Evolutionary conservation across 2,888 invertebrate species (phyloP), one percentile per base, ranked within the genome.

Genomic region (Cantharis lateralis): DNA sequence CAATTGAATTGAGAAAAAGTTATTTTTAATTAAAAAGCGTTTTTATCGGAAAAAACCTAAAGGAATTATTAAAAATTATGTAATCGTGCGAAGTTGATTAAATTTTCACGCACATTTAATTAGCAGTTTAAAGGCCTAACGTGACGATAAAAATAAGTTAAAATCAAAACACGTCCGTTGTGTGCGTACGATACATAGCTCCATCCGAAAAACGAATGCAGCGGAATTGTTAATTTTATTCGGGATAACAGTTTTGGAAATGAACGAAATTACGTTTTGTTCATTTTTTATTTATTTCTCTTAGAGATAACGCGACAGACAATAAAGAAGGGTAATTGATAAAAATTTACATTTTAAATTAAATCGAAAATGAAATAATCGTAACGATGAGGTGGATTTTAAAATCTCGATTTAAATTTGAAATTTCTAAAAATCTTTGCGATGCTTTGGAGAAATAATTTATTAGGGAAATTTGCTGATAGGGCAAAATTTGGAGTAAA

Each of bases 61-160:
- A n/a, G 7, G 48, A 48, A 48, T 48, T 76, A 76, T 72, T 72
- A 72, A 76, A 69, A 72, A 76, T 69, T 32, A 69, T 62, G 62
- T 76, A 75, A 75, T 75, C 71, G 62, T 24, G 32, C 28, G 62
- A 66, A 68, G 66, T 18, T 72, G 62, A 72, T 76, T 70, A 72
- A 76, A 72, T 32, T 62, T 76, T 72, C 72, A 72, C 76, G 72
- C 76, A 72, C 72, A 72, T 76, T 76, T 76, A 76, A 76, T 76
- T 76, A 70, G 64, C 72, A 72, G 24, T 73, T 76, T 72, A 72
- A 71, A 76, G 28, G 72, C 70, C 70, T 26, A 62, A 68, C 72
- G 61, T 61, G 72, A 76, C 76, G 70, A 76, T 76, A 76, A 76
- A 72, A 76, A 73, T 70, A 70, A 76, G 73, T 73, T 70, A 70